Base-by-base conservation (phyloP, 2,888 invertebrate genomes). In the Lasioglossum villosulum region DNA sequence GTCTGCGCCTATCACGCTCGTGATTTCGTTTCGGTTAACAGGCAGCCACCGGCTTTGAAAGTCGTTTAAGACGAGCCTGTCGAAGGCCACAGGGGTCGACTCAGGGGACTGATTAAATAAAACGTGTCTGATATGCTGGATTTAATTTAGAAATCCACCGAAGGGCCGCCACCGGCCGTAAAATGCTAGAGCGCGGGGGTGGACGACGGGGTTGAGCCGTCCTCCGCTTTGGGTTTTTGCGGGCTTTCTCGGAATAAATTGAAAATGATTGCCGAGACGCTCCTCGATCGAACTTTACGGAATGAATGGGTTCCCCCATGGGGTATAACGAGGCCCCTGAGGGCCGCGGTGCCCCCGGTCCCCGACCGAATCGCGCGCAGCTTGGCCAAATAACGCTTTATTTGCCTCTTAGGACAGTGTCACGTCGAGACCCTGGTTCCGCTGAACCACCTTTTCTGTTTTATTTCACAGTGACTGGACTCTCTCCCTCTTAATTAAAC, bases 91-190 rank as follows among this genome's bases (percentile, higher is more conserved):
- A 78, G 88, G 83, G 83, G 81, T 63, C 78, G 56, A 75, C 81
- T 34, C 77, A 37, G 77, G 75, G 68, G 78, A 85, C 90, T 94
- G 94, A 94, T 94, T 94, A 93, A 94, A 94, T 94, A 94, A 94
- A 94, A 94, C 93, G 94, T 91, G 94, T 93, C 94, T 94, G 94
- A 94, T 94, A 94, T 94, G 93, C 91, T 93, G 92, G 90, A 94
- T 94, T 94, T 93, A 94, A 94, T 94, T 94, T 94, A 93, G 92
- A 94, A 89, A 89, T 88, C 83, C 84, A 82, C 76, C 86, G 83
- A 76, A 86, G 88, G 90, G 90, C 84, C 75, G 71, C 30, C 73
- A 75, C 81, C 74, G 56, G 45, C 80, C 78, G 68, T 75, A 73
- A 80, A 80, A 74, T 48, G 75, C 70, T 23, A 23, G n/a, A 42